Base-by-base conservation (phyloP, 2,888 invertebrate genomes). In the Drosophila algonquin region DNA sequence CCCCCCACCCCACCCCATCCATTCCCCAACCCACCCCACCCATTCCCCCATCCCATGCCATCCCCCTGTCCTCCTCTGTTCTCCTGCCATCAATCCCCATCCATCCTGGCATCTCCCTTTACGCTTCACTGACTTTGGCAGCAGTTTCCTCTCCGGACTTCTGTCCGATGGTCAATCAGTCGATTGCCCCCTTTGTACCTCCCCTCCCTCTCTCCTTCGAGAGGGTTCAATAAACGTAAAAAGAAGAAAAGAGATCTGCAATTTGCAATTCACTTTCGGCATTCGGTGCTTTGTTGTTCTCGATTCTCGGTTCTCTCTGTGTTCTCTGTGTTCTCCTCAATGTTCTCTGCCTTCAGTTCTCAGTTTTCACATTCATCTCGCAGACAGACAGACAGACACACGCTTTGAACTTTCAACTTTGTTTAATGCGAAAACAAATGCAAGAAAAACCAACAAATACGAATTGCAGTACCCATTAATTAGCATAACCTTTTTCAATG, bases 371-470 rank as follows among this genome's bases (percentile, higher is more conserved):
- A 67, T 50, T 63, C 61, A 54, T 40, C 40, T 40, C 40, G 2
- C 14, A 40, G 14, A 40, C 24, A 24, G 35, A 35, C 35, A 35
- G 35, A 35, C 12, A 58, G 68, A 54, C 69, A 32, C 50, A 54
- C 62, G 69, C 65, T 79, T 75, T 85, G 82, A 85, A 79, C 86
- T 75, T 65, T 76, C 69, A 80, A 79, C 75, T 74, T 63, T 76
- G 76, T 79, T 81, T 72, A 80, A 78, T 75, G 72, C 72, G 50
- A 60, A 57, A 63, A 73, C 68, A 68, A 73, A 68, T 62, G 72
- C 46, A 63, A 56, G 56, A 27, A 14, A 47, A 58, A 76, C 54
- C 35, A 12, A 63, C 68, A 69, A 70, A 78, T 69, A 71, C 35
- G 10, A 12, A 35, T 35, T 12, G 35, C 40, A 40, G n/a, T 40